Evolutionary conservation across 2,888 invertebrate genomes (phyloP).

Genomic region (Cerceris rybyensis): DNA sequence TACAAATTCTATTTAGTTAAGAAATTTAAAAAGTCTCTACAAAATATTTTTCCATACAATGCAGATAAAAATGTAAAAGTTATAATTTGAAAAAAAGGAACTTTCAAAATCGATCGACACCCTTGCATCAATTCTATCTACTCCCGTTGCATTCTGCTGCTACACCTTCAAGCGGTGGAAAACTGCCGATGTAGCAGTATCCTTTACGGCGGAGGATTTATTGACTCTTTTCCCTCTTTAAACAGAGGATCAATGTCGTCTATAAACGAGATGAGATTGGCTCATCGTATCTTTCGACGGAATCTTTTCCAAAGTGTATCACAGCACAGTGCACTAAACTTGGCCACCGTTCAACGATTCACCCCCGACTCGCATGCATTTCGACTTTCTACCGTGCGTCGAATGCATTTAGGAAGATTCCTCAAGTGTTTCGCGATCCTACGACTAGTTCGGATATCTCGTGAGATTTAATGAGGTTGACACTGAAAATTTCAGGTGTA

Average conservation of each 20-base stretch:
- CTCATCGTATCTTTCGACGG: conserved; percentile 30
- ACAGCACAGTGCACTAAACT: conserved; percentile 28
- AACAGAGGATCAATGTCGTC: conserved; percentile 45
- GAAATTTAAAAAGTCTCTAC: too few species aligned
- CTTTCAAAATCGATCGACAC: too few species aligned
- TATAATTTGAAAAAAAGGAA: neutral
- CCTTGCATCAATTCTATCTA: too few species aligned
- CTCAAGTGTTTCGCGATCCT: too few species aligned
- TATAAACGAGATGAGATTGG: conserved; percentile 51
- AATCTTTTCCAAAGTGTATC: conserved; percentile 25
- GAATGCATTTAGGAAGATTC: too few species aligned
- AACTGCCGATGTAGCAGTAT: conserved; percentile 25
- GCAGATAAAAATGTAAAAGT: neutral
- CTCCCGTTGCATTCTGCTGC: neutral
- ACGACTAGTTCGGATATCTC: too few species aligned
- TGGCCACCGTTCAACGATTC: conserved; percentile 34
- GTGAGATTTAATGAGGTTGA: too few species aligned
- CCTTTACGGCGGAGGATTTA: conserved; percentile 39
- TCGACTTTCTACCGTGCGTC: too few species aligned
- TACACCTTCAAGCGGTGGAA: conserved; percentile 1
- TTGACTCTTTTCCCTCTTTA: conserved; percentile 41
- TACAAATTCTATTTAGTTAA: too few species aligned
- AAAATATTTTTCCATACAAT: too few species aligned
- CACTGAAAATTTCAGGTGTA: too few species aligned
- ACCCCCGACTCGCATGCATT: neutral